Conservation (phyloP, 2,888 invertebrate genomes). For the Craniophora ligustri region DNA sequence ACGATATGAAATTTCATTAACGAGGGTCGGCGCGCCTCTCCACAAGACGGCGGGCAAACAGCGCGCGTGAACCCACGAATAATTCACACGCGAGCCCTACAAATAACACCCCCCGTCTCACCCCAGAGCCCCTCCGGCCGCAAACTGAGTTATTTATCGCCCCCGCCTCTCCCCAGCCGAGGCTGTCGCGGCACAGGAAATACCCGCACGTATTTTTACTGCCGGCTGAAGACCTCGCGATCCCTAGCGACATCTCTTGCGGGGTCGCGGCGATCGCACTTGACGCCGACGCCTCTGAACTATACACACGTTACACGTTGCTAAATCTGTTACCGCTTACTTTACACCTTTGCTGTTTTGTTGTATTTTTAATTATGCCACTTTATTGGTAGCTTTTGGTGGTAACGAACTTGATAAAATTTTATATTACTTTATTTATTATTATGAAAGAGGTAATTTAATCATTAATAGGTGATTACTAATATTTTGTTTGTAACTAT, state of each 20-base stretch:
- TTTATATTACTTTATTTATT: too few species aligned
- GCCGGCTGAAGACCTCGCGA: conserved; percentile 74
- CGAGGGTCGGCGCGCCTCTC: conserved; percentile 79
- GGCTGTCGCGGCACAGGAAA: conserved; percentile 79
- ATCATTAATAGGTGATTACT: too few species aligned
- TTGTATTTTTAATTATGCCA: too few species aligned
- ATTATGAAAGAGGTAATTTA: too few species aligned
- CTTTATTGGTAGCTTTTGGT: too few species aligned
- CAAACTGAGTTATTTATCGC: conserved; percentile 88
- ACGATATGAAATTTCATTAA: conserved; percentile 88
- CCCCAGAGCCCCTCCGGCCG: conserved; percentile 66
- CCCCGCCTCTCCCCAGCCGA: conserved; percentile 68
- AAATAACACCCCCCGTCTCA: conserved; percentile 77
- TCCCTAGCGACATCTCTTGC: conserved; percentile 79
- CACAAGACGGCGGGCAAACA: conserved; percentile 83
- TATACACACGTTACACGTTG: conserved; percentile 30
- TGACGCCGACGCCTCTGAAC: conserved; percentile 17
- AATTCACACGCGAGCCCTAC: conserved; percentile 89
- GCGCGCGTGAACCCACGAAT: conserved; percentile 88
- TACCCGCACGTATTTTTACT: conserved; percentile 87
- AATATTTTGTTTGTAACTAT: too few species aligned
- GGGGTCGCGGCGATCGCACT: conserved; percentile 58
- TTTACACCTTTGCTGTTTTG: neutral
- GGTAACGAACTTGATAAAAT: too few species aligned
- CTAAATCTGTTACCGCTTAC: conserved; percentile 15